Evolutionary conservation across 2,888 invertebrate species (phyloP).

Genomic region (Amblyjoppa proteus): DNA sequence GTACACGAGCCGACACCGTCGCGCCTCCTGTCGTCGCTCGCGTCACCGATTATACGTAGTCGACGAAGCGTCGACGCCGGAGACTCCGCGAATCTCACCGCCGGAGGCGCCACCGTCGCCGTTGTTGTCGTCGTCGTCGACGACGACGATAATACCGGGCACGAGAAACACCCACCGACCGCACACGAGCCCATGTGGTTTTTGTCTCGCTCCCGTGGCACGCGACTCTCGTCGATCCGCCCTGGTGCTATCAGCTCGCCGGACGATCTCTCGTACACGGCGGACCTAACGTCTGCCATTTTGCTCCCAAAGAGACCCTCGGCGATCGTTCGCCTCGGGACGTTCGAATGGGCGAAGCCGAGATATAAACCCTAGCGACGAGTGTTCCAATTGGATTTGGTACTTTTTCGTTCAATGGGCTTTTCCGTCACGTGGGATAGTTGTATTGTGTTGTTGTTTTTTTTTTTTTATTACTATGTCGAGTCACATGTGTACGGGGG

Average conservation of each 20-base stretch:
- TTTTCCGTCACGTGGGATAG: background rate
- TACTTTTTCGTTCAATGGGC: background rate
- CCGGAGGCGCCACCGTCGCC: slow-evolving; percentile 10
- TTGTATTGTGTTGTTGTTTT: background rate
- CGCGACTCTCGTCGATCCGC: slow-evolving; percentile 73
- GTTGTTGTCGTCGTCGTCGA: slow-evolving; percentile 56
- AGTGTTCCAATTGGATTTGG: too few species aligned
- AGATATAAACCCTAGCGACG: too few species aligned
- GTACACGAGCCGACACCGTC: slow-evolving; percentile 50
- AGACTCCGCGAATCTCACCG: slow-evolving; percentile 15
- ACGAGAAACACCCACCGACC: slow-evolving; percentile 62
- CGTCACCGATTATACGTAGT: slow-evolving; percentile 67
- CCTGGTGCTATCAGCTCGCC: slow-evolving; percentile 85
- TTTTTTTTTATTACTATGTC: background rate
- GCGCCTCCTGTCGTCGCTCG: slow-evolving; percentile 68
- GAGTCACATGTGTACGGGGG: background rate
- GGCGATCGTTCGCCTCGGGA: background rate
- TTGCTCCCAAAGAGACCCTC: slow-evolving; percentile 84
- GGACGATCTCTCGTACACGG: slow-evolving; percentile 87
- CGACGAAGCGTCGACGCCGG: slow-evolving; percentile 52
- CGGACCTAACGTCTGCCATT: slow-evolving; percentile 93
- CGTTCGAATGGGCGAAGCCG: too few species aligned
- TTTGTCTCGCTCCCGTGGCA: slow-evolving; percentile 79
- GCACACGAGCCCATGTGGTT: slow-evolving; percentile 70
- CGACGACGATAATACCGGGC: slow-evolving; percentile 66